Conservation (phyloP, 1,140 invertebrate genomes). For the Cheumatopsyche charites region DNA sequence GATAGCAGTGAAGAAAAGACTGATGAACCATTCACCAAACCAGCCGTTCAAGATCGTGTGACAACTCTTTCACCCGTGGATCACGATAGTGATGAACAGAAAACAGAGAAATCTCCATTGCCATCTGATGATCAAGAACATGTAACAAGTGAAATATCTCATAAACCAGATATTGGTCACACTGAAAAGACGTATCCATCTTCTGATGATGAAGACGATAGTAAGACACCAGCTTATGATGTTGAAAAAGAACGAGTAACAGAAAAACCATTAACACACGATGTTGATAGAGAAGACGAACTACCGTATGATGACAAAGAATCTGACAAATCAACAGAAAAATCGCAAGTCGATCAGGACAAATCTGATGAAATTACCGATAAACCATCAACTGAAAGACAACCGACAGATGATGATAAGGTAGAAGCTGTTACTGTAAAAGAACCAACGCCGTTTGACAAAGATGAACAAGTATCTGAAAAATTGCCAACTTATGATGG, state of each 20-base stretch:
- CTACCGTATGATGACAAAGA: neutral
- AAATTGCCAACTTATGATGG: neutral
- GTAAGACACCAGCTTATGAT: neutral
- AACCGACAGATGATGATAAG: neutral
- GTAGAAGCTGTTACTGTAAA: neutral
- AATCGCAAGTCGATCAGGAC: neutral
- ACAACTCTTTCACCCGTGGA: neutral
- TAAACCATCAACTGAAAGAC: neutral
- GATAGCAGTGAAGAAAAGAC: neutral
- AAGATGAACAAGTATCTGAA: conserved; percentile 17
- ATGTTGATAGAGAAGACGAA: neutral
- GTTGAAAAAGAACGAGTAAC: neutral
- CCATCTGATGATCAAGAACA: conserved; percentile 11
- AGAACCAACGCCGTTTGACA: neutral
- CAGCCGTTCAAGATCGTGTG: neutral
- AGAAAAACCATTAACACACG: neutral
- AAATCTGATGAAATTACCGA: neutral
- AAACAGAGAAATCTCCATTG: neutral
- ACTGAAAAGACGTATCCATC: conserved; percentile 11
- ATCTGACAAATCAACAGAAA: neutral
- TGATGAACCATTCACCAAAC: neutral
- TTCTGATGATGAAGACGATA: conserved; percentile 13
- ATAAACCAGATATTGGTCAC: neutral
- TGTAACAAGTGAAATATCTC: neutral
- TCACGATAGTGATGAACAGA: too few species aligned